A percentile compares a stretch with the other conserved stretches of the same genome.
phyloP scores from a whole-genome alignment of 1,140 invertebrate species.

The Episyrphus balteatus region DNA sequence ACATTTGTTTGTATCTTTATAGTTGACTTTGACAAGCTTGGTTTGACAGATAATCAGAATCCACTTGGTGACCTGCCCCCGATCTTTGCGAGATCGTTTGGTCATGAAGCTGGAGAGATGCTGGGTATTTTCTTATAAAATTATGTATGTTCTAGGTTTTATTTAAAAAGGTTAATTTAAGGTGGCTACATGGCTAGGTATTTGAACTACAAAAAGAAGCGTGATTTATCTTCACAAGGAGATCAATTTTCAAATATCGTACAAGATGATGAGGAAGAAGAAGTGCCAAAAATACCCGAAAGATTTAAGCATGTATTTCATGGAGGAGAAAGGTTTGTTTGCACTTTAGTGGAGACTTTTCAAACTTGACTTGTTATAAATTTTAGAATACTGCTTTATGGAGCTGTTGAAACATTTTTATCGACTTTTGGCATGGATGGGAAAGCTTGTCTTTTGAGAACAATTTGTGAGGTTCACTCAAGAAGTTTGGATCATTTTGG shows the following conservation, averaged over 20 bases:
- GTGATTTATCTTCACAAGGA: slow-evolving; percentile 21
- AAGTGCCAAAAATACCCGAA: slow-evolving; percentile 27
- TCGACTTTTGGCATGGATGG: slow-evolving; percentile 66
- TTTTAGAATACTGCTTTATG: slow-evolving; percentile 52
- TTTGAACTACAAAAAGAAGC: slow-evolving; percentile 49
- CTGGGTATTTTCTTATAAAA: slow-evolving; percentile 26
- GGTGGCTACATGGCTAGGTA: slow-evolving; percentile 61
- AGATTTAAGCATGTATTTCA: slow-evolving; percentile 46
- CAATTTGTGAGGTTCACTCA: slow-evolving; percentile 76
- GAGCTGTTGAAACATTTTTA: slow-evolving; percentile 62
- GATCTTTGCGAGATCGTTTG: slow-evolving; percentile 56
- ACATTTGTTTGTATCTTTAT: slow-evolving; percentile 18
- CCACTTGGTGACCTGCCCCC: slow-evolving; percentile 68
- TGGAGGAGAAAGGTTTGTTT: slow-evolving; percentile 54
- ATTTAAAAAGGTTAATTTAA: slow-evolving; percentile 6
- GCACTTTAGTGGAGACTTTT: not conserved
- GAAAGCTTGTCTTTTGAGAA: slow-evolving; percentile 65
- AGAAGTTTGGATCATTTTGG: slow-evolving; percentile 65
- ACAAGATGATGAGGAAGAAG: slow-evolving; percentile 24
- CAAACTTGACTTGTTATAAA: slow-evolving; percentile 14
- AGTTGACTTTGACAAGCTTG: slow-evolving; percentile 76
- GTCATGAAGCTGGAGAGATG: slow-evolving; percentile 52
- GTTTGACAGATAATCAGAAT: slow-evolving; percentile 74
- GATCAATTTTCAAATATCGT: slow-evolving; percentile 28
- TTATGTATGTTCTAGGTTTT: not conserved